Conservation (phyloP, 1,140 invertebrate genomes). For the Trichoplusia ni region DNA sequence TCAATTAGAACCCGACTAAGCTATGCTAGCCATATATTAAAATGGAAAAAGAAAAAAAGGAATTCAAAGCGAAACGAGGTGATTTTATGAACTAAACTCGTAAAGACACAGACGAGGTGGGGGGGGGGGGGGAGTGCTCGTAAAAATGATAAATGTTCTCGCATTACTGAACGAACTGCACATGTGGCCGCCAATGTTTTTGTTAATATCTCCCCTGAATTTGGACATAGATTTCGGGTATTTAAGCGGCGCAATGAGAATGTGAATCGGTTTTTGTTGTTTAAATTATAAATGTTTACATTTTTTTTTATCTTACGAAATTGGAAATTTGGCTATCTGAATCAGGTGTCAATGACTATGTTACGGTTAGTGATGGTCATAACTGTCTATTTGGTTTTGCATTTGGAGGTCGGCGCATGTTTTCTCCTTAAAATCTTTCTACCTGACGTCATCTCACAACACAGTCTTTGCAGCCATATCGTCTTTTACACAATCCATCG, state of each 20-base stretch:
- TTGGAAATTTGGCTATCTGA: no score
- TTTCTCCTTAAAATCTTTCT: no score
- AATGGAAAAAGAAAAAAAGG: slow-evolving; percentile 12
- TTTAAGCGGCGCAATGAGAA: background rate
- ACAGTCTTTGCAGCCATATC: no score
- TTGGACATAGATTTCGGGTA: slow-evolving; percentile 19
- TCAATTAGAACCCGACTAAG: slow-evolving; percentile 8
- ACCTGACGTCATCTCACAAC: no score
- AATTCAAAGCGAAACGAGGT: background rate
- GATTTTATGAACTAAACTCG: slow-evolving; percentile 28
- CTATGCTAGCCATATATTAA: slow-evolving; percentile 14
- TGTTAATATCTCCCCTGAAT: slow-evolving; percentile 21
- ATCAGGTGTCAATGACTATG: no score
- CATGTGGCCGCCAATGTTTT: slow-evolving; percentile 27
- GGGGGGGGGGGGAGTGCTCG: slow-evolving; percentile 1
- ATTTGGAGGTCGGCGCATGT: no score
- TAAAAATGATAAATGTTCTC: slow-evolving; percentile 32
- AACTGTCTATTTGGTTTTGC: no score
- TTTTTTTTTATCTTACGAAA: no score
- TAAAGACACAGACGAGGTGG: background rate
- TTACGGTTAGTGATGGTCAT: no score
- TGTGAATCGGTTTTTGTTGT: background rate
- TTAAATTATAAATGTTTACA: no score
- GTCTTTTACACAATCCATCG: no score
- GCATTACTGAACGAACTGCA: slow-evolving; percentile 22